Evolutionary conservation across 2,113 vertebrate species (phyloP), one percentile per base, ranked within the genome.

Genomic region (Sebastes fasciatus): DNA sequence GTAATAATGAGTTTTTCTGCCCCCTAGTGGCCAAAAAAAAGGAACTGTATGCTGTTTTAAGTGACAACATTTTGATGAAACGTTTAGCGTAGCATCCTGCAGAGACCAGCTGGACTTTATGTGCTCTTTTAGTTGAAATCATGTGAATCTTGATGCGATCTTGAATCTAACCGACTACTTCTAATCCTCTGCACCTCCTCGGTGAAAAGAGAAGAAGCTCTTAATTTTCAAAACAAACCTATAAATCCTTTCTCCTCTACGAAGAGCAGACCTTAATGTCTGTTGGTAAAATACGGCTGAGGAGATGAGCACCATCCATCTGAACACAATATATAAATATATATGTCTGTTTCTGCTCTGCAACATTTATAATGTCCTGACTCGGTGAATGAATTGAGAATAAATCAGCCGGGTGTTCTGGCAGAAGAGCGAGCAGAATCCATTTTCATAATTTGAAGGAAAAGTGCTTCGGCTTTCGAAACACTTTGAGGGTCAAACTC

Each of bases 371-470:
- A 65, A 79, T 8, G n/a, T 43, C 75, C 70, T 21, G 80, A 70
- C 52, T 66, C 40, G 0, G 13, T 34, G 46, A 69, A 54, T 75
- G 55, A 40, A 19, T 1, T 42, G 43, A 40, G 75, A 43, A 70
- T 66, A 52, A 75, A 86, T 69, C 80, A 75, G 14, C 72, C 43
- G 46, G 7, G 23, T 5, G 26, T 66, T 26, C 26, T 4, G 63
- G 12, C 45, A 54, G 63, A 55, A 6, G 7, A 62, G 19, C 9
- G 0, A 63, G 63, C 68, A 14, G 58, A 83, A 87, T 83, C 71
- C 48, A 87, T 83, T 76, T 83, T 77, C 71, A 80, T 79, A 72
- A 76, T 80, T 79, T 76, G 16, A 67, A 76, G 6, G 48, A 57
- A 63, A 69, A 17, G 46, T 40, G 10, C 23, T 48, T 63, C 23